These are phyloP conservation scores for Spialia ferax DNA, from an alignment of 2,888 invertebrate genomes.

Conservation along the genomic window DNA sequence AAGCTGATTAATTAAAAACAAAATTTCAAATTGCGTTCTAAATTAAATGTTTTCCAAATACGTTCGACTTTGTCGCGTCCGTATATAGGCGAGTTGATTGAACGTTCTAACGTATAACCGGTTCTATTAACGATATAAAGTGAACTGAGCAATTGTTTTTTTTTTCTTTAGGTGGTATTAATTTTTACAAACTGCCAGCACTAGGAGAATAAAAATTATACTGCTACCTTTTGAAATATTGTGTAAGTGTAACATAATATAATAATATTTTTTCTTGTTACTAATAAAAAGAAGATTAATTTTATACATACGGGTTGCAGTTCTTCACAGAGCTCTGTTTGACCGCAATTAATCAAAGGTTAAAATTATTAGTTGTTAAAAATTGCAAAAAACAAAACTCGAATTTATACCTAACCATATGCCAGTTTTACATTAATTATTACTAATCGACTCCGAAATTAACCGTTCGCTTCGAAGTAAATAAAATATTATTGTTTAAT, in stretches of 20 bases:
- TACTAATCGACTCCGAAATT: too few relatives aligned
- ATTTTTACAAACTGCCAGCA: constrained; percentile 6
- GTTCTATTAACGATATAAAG: constrained; percentile 22
- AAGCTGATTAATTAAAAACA: not conserved
- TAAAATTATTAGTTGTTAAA: too few relatives aligned
- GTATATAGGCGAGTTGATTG: constrained; percentile 27
- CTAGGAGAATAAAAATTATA: not conserved
- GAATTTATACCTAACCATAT: too few relatives aligned
- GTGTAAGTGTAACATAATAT: not conserved
- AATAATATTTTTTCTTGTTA: not conserved
- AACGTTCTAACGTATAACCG: constrained; percentile 19
- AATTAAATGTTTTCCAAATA: constrained; percentile 11
- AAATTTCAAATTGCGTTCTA: constrained; percentile 9
- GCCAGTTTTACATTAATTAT: too few relatives aligned
- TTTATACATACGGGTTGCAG: too few relatives aligned
- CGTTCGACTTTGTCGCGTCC: constrained; percentile 23
- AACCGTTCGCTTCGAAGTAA: too few relatives aligned
- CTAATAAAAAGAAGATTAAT: too few relatives aligned
- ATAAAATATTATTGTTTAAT: too few relatives aligned
- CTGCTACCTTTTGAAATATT: not conserved
- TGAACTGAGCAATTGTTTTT: constrained; percentile 10
- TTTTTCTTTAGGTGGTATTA: constrained; percentile 20
- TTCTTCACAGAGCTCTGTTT: too few relatives aligned
- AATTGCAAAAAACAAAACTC: too few relatives aligned
- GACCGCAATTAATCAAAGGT: too few relatives aligned